Conservation (phyloP, 2,888 invertebrate genomes). For the Julus scandinavius region DNA sequence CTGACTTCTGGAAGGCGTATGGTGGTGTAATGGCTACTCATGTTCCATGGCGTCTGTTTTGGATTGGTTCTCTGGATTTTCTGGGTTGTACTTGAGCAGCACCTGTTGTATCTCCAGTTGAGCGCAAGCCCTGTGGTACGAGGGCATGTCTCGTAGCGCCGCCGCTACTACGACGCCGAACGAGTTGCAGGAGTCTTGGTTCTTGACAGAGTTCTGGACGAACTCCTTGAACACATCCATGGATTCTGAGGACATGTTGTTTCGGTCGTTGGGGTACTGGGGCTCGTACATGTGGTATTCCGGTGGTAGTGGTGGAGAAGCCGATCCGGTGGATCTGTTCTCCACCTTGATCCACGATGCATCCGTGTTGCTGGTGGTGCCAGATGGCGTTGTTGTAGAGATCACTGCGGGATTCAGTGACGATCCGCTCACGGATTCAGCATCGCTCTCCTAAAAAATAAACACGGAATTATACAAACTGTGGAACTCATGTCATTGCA, state of each 20-base stretch:
- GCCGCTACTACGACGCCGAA: neutral
- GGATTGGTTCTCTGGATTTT: neutral
- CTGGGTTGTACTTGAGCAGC: neutral
- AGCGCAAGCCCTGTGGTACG: neutral
- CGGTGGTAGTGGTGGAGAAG: neutral
- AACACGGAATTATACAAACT: too few relatives aligned
- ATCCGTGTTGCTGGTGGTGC: neutral
- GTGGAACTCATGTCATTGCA: too few relatives aligned
- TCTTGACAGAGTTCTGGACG: neutral
- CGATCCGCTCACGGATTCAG: neutral
- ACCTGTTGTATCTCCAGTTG: neutral
- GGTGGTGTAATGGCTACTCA: neutral
- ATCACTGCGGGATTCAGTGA: neutral
- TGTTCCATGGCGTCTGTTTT: neutral
- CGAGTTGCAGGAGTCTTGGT: neutral
- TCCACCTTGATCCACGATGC: neutral
- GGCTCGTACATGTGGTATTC: neutral
- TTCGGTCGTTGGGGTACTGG: neutral
- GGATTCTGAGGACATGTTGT: neutral
- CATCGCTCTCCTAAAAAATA: neutral
- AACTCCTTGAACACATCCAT: neutral
- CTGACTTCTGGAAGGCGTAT: too few relatives aligned
- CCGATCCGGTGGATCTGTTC: neutral
- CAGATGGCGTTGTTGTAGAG: neutral
- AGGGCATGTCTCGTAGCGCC: neutral